phyloP scores from a whole-genome alignment of 1,140 invertebrate genomes.

The Elysia chlorotica region DNA sequence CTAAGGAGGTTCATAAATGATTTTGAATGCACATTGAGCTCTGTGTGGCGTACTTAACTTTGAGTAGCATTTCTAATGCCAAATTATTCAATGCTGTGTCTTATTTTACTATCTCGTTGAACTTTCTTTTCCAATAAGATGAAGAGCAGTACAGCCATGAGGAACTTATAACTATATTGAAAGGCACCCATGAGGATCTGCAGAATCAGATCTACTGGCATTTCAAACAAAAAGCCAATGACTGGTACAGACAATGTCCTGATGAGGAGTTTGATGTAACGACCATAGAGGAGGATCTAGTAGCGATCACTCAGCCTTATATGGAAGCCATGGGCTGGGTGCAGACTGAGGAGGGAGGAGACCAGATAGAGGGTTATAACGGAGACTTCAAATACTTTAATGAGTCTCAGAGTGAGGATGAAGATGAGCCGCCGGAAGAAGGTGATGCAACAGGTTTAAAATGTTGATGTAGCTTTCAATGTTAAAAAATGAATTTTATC shows the following conservation, averaged over 20 bases:
- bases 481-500: background rate
- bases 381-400: too few relatives aligned
- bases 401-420: background rate
- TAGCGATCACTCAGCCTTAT: background rate
- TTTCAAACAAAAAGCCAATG: background rate
- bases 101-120: too few relatives aligned
- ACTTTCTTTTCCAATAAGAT: too few relatives aligned
- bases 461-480: background rate
- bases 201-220: slow-evolving; percentile 17
- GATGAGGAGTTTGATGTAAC: slow-evolving; percentile 7
- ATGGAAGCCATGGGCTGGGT: background rate
- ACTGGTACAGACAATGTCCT: background rate
- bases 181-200: background rate
- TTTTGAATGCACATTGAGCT: background rate
- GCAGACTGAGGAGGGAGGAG: background rate
- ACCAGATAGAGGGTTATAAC: too few relatives aligned
- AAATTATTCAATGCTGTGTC: background rate
- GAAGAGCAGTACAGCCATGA: slow-evolving; percentile 11
- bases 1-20: background rate
- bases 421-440: background rate
- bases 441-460: background rate
- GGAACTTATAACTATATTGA: background rate
- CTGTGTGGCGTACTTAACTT: background rate
- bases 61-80: background rate
- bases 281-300: slow-evolving; percentile 5